phyloP scores from a whole-genome alignment of 1,140 invertebrate genomes.

The Planococcus citri region DNA sequence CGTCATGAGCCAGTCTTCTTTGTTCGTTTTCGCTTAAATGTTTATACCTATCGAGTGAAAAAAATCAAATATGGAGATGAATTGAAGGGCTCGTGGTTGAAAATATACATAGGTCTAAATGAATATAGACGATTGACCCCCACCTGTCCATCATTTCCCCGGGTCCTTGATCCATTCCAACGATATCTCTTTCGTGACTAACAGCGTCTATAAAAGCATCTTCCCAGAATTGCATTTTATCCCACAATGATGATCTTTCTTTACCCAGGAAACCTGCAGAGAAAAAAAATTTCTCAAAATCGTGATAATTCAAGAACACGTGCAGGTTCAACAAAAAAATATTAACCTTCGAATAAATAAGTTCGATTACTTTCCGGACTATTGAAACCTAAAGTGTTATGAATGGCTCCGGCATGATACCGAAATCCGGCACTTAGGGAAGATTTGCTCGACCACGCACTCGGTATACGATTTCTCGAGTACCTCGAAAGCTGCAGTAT shows the following conservation, averaged over 20 bases:
- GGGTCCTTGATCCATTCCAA: constrained; percentile 98
- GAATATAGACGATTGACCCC: constrained; percentile 1
- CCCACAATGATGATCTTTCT: constrained; percentile 82
- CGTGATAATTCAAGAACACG: background rate
- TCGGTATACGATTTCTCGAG: constrained; percentile 64
- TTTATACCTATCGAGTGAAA: constrained; percentile 58
- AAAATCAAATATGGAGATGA: background rate
- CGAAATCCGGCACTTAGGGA: constrained; percentile 75
- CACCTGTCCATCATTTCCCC: constrained; percentile 97
- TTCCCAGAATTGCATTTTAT: constrained; percentile 99
- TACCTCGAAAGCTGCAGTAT: constrained; percentile 33
- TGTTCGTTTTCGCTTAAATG: constrained; percentile 84
- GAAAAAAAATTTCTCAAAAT: background rate
- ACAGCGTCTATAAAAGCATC: constrained; percentile 97
- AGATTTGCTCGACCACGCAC: constrained; percentile 86
- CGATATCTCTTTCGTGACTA: constrained; percentile 95
- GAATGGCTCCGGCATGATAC: constrained; percentile 75
- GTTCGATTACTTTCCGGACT: constrained; percentile 74
- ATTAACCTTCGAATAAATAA: constrained; percentile 78
- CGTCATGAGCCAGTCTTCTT: constrained; percentile 93
- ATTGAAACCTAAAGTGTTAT: constrained; percentile 56
- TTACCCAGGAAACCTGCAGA: constrained; percentile 44
- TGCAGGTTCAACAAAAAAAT: no score
- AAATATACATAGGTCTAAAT: background rate
- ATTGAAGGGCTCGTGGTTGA: background rate